Evolutionary conservation across 53 echinoderm and acorn worm species (phyloP).

Genomic region (Holothuria scabra): DNA sequence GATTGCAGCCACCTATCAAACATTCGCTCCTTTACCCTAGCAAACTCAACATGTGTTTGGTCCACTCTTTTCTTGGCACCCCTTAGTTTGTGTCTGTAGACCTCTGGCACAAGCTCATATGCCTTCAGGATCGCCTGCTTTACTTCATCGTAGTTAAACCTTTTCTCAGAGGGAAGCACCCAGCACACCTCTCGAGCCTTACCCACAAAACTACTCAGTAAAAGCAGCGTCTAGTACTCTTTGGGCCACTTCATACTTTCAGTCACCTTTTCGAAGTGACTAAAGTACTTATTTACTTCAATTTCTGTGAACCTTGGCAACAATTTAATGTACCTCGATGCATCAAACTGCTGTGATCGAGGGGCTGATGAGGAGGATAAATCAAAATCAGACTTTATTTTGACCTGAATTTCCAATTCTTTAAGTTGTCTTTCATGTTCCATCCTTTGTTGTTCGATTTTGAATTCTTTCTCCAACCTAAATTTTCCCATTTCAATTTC

Average conservation of each 20-base stretch:
- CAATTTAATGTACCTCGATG: slow-evolving; percentile 34
- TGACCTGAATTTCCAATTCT: slow-evolving; percentile 11
- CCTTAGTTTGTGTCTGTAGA: slow-evolving; percentile 25
- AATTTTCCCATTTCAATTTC: not conserved
- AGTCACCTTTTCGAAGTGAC: slow-evolving; percentile 59
- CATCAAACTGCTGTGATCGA: too few species aligned
- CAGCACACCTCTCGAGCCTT: slow-evolving; percentile 62
- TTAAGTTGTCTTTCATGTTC: not conserved
- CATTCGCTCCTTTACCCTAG: slow-evolving; percentile 13
- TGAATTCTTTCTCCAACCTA: too few species aligned
- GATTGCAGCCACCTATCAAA: slow-evolving; percentile 48
- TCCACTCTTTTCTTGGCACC: not conserved
- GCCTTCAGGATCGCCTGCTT: slow-evolving; percentile 60
- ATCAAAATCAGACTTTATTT: too few species aligned
- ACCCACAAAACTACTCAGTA: too few species aligned
- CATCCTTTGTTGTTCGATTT: not conserved
- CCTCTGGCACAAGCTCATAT: too few species aligned
- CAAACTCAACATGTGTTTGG: slow-evolving; percentile 23
- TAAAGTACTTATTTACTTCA: slow-evolving; percentile 61
- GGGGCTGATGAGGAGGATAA: too few species aligned
- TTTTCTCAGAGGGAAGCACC: slow-evolving; percentile 45
- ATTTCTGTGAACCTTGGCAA: slow-evolving; percentile 54
- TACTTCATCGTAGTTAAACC: slow-evolving; percentile 61
- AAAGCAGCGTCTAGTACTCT: slow-evolving; percentile 49
- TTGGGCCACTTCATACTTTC: slow-evolving; percentile 57